Conservation (phyloP, 2,888 invertebrate species). For the Argyresthia goedartella region DNA sequence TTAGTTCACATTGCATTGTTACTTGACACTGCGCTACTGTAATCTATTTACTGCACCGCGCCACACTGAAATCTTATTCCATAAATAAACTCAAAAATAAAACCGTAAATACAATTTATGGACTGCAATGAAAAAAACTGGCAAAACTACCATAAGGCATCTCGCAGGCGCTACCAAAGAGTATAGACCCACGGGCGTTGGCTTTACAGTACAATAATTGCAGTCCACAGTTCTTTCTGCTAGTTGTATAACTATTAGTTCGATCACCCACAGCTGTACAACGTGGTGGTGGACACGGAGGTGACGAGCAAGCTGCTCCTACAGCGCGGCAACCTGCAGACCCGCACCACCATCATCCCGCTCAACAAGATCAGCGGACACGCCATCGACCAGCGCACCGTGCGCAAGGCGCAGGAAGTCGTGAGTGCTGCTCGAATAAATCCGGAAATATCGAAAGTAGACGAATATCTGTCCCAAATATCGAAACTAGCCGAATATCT, state of each 20-base stretch:
- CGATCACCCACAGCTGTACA: conserved; percentile 83
- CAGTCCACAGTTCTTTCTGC: too few species aligned
- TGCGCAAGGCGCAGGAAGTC: conserved; percentile 78
- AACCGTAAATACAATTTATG: too few species aligned
- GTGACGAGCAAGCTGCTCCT: conserved; percentile 87
- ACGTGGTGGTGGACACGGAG: conserved; percentile 92
- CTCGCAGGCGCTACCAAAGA: too few species aligned
- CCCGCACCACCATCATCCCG: conserved; percentile 90
- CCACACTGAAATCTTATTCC: too few species aligned
- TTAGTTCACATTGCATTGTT: conserved; percentile 36
- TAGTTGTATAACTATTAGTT: too few species aligned
- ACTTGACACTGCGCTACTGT: neutral
- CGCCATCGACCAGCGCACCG: conserved; percentile 69
- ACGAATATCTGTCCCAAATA: neutral
- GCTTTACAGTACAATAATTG: too few species aligned
- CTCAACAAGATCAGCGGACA: conserved; percentile 85
- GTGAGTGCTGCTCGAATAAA: conserved; percentile 45
- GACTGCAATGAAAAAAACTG: too few species aligned
- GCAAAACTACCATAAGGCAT: too few species aligned
- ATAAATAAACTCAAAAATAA: too few species aligned
- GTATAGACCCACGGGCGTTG: too few species aligned
- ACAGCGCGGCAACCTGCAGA: conserved; percentile 82
- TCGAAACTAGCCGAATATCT: neutral
- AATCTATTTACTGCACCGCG: too few species aligned
- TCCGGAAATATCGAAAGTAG: neutral